Conservation (phyloP, 2,113 vertebrate genomes). For the Brienomyrus longianalis region DNA sequence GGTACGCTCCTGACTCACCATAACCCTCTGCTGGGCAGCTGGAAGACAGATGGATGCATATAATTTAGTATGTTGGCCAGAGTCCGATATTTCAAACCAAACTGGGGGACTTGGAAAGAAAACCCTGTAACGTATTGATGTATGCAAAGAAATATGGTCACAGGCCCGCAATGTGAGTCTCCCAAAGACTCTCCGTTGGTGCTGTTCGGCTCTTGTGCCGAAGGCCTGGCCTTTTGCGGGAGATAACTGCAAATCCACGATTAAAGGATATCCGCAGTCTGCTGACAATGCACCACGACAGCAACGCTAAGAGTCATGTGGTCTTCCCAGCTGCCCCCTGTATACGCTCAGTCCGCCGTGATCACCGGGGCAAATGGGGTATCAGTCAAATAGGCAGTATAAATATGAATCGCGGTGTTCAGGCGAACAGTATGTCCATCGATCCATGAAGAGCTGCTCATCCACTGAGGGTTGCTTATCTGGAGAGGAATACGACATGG, state of each 20-base stretch:
- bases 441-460: background rate
- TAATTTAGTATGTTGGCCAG: background rate
- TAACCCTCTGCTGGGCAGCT: background rate
- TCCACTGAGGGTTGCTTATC: background rate
- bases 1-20: background rate
- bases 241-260: background rate
- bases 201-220: background rate
- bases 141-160: background rate
- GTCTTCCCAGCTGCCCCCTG: background rate
- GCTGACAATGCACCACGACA: background rate
- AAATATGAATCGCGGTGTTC: background rate
- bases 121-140: background rate
- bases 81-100: background rate
- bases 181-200: background rate
- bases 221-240: background rate
- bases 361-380: background rate
- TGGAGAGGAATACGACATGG: background rate
- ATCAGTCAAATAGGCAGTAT: background rate
- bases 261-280: background rate
- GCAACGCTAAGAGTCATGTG: background rate
- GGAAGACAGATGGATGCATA: slow-evolving; percentile 7
- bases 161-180: background rate
- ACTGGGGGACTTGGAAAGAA: background rate
- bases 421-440: background rate
- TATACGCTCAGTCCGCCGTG: background rate